A percentile compares a stretch with the other conserved stretches of the same genome.
These are phyloP conservation scores for Temnothorax curvispinosus DNA, from an alignment of 1,140 invertebrate species.

Conservation along the genomic window DNA sequence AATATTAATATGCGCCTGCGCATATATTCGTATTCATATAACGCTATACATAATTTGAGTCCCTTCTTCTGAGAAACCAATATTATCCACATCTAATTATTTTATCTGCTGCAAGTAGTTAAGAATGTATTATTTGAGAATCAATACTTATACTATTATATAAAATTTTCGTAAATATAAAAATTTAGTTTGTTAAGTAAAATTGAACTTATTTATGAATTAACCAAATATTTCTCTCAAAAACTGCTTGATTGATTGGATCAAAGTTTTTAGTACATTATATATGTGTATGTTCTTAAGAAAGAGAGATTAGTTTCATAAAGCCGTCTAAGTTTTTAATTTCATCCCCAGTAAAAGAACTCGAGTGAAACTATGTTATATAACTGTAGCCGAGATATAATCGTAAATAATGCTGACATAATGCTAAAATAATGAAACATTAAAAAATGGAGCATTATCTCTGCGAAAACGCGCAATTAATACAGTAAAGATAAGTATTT, in stretches of 20 bases:
- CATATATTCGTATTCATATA: conserved; percentile 1
- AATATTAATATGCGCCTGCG: conserved; percentile 20
- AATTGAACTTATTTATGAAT: neutral
- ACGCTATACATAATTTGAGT: neutral
- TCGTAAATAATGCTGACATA: neutral
- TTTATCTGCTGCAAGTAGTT: too few species aligned
- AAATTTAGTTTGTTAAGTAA: neutral
- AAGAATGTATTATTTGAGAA: neutral
- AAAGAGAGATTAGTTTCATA: conserved; percentile 12
- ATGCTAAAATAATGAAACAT: neutral
- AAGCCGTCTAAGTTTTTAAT: conserved; percentile 17
- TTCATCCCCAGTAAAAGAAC: neutral
- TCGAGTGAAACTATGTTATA: neutral
- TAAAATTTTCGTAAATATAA: neutral
- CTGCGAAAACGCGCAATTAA: neutral
- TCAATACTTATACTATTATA: neutral
- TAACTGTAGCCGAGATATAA: neutral
- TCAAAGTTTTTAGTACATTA: conserved; percentile 33
- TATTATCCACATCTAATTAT: neutral
- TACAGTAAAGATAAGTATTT: neutral
- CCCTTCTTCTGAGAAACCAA: neutral
- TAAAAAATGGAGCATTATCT: neutral
- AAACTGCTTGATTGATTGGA: neutral
- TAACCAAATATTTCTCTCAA: conserved; percentile 7
- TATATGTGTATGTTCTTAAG: neutral